Conservation (phyloP, 2,113 vertebrate genomes). For the Takifugu flavidus region DNA sequence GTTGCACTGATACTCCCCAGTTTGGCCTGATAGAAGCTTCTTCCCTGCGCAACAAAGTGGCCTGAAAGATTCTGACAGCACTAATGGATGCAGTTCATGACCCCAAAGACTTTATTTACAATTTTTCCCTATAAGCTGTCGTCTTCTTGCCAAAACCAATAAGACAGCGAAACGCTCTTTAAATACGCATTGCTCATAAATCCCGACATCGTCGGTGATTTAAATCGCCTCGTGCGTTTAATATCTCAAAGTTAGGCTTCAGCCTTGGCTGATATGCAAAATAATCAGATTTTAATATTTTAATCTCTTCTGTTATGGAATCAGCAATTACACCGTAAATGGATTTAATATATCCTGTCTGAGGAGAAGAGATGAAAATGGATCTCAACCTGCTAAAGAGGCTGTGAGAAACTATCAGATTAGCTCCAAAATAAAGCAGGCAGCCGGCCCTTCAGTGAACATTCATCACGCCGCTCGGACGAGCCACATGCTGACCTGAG, state of each 20-base stretch:
- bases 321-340: conserved; percentile 55
- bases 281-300: conserved; percentile 56
- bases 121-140: no score
- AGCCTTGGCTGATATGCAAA: conserved; percentile 32
- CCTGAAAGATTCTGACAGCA: no score
- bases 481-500: conserved; percentile 60
- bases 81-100: no score
- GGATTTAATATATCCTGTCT: conserved; percentile 58
- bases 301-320: conserved; percentile 59
- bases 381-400: conserved; percentile 54
- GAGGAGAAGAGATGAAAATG: conserved; percentile 35
- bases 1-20: no score
- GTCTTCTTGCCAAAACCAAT: no score
- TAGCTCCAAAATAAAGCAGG: conserved; percentile 50
- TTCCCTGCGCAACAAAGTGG: no score
- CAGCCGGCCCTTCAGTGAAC: conserved; percentile 22
- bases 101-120: no score
- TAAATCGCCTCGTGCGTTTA: conserved; percentile 1
- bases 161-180: no score
- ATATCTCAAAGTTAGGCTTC: conserved; percentile 10
- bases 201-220: not conserved
- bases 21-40: no score
- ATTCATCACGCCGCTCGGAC: conserved; percentile 49
- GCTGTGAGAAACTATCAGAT: conserved; percentile 50
- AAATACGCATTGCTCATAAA: no score